A percentile compares a stretch with the other conserved stretches of the same genome.
phyloP scores from a whole-genome alignment of 1,140 invertebrate genomes.

The Cotesia vestalis region DNA sequence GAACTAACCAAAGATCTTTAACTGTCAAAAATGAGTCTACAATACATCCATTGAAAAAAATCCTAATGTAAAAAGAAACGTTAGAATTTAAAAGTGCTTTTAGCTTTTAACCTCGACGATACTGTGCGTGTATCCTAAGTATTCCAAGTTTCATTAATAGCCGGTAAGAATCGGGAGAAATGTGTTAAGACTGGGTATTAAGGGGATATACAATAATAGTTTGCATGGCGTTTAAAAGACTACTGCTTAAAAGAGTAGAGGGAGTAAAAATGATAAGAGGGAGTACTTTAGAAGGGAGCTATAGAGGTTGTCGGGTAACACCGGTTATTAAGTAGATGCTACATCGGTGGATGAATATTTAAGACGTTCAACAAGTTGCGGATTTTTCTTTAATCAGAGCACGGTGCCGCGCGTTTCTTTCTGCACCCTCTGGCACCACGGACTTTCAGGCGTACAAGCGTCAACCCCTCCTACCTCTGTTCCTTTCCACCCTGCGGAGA shows the following conservation, averaged over 20 bases:
- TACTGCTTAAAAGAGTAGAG: too few species aligned
- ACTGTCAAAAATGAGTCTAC: not conserved
- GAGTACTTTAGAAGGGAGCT: conserved; percentile 32
- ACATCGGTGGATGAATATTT: conserved; percentile 65
- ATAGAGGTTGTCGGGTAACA: conserved; percentile 45
- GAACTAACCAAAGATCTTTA: not conserved
- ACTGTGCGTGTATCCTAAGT: conserved; percentile 59
- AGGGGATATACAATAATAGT: conserved; percentile 45
- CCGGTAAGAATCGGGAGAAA: conserved; percentile 5
- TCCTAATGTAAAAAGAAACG: conserved; percentile 39
- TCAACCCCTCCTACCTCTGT: conserved; percentile 6
- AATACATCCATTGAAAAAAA: not conserved
- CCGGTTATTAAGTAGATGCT: conserved; percentile 64
- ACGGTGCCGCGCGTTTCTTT: conserved; percentile 5
- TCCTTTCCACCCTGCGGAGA: conserved; percentile 5
- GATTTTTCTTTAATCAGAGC: conserved; percentile 64
- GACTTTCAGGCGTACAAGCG: not conserved
- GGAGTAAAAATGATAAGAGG: conserved; percentile 12
- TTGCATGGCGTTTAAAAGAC: not conserved
- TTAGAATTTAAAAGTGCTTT: conserved; percentile 60
- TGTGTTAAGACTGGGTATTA: conserved; percentile 38
- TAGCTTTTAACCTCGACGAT: conserved; percentile 59
- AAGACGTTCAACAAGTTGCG: conserved; percentile 66
- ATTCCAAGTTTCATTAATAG: conserved; percentile 57
- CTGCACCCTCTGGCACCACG: conserved; percentile 23